Evolutionary conservation across 2,888 invertebrate genomes (phyloP).

Genomic region (Brenthis ino): DNA sequence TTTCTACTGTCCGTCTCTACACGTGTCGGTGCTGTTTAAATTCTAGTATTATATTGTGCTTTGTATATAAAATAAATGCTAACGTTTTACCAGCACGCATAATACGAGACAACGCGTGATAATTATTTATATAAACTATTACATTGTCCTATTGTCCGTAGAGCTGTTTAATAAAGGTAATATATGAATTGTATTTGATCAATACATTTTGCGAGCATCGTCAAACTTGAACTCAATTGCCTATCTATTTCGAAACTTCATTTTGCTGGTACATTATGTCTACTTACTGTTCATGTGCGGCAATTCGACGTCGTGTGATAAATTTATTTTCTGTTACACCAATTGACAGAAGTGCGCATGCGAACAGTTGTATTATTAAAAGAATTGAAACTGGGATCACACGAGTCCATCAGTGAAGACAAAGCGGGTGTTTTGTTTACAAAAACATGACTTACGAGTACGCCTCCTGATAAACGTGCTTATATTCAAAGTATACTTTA

Average conservation of each 20-base stretch:
- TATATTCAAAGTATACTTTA: neutral
- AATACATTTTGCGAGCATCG: constrained; percentile 32
- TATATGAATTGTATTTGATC: constrained; percentile 1
- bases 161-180: constrained; percentile 18
- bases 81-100: constrained; percentile 9
- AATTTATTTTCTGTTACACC: constrained; percentile 73
- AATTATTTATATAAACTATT: constrained; percentile 23
- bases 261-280: constrained; percentile 53
- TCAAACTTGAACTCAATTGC: constrained; percentile 63
- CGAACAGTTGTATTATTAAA: constrained; percentile 70
- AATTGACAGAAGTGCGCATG: constrained; percentile 75
- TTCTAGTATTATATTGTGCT: constrained; percentile 4
- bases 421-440: constrained; percentile 48
- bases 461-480: constrained; percentile 4
- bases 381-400: constrained; percentile 61
- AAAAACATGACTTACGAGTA: constrained; percentile 34
- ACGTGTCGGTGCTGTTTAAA: constrained; percentile 12
- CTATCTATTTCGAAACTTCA: constrained; percentile 67
- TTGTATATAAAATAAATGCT: constrained; percentile 9
- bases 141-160: constrained; percentile 9
- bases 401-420: constrained; percentile 44
- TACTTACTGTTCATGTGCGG: constrained; percentile 44
- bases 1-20: constrained; percentile 26
- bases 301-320: constrained; percentile 64
- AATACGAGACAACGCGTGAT: neutral